A percentile compares a stretch with the other conserved stretches of the same genome.
phyloP scores from a whole-genome alignment of 2,113 vertebrate genomes.

The Pseudonaja textilis region DNA sequence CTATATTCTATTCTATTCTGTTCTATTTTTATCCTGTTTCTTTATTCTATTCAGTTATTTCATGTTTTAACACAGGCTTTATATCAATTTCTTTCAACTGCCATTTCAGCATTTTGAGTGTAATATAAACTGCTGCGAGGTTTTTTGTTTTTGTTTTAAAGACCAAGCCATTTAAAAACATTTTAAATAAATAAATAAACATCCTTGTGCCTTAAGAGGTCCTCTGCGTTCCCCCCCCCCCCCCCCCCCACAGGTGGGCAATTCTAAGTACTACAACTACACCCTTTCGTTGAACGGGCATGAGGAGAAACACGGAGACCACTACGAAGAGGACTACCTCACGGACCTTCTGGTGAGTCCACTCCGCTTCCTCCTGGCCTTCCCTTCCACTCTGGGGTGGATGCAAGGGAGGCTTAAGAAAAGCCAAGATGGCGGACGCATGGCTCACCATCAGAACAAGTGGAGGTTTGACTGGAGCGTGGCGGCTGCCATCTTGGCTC shows the following conservation, averaged over 20 bases:
- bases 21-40: too few species aligned
- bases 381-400: neutral
- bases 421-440: neutral
- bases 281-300: conserved; percentile 80
- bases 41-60: neutral
- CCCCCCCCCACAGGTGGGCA: conserved; percentile 71
- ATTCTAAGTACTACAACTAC: conserved; percentile 86
- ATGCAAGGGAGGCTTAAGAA: neutral
- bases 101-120: neutral
- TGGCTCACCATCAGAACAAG: neutral
- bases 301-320: conserved; percentile 70
- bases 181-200: neutral
- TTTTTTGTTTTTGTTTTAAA: neutral
- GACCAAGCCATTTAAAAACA: neutral
- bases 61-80: neutral
- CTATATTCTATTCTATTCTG: too few species aligned
- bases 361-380: neutral
- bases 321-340: conserved; percentile 80
- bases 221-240: neutral
- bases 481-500: neutral
- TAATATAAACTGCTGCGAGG: neutral
- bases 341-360: conserved; percentile 78
- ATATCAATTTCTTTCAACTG: neutral
- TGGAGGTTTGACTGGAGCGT: fast-evolving
- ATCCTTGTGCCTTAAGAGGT: neutral